Evolutionary conservation across 2,797 vertebrate genomes (phyloP).

Genomic region (Alcedo atthis): DNA sequence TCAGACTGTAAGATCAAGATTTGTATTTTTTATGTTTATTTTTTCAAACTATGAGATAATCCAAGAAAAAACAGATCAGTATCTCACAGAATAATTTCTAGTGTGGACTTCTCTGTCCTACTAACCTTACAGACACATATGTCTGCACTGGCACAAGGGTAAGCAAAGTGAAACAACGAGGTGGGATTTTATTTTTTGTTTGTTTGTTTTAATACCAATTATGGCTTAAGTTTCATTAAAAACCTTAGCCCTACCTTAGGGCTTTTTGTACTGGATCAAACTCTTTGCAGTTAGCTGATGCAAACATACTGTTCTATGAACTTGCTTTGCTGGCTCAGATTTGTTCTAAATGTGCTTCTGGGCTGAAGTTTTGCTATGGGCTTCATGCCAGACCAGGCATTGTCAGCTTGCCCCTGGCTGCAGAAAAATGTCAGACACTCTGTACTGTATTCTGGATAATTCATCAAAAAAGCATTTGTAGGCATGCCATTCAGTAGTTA

Average conservation of each 20-base stretch:
- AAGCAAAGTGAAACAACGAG: neutral
- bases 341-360: neutral
- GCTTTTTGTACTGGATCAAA: neutral
- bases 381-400: neutral
- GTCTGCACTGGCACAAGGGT: neutral
- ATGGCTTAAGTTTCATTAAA: neutral
- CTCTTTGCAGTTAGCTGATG: neutral
- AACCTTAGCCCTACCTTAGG: neutral
- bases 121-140: neutral
- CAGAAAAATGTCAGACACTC: neutral
- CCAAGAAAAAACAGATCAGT: neutral
- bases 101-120: neutral
- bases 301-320: neutral
- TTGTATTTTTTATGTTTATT: neutral
- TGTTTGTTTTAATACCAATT: neutral
- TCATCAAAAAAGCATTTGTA: neutral
- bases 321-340: neutral
- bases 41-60: neutral
- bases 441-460: neutral
- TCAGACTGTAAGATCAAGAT: neutral
- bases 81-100: neutral
- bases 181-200: neutral
- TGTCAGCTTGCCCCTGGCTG: conserved; percentile 2
- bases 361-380: neutral
- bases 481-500: neutral